phyloP scores from a whole-genome alignment of 2,888 invertebrate genomes.

The Cremastobaeus sp. region DNA sequence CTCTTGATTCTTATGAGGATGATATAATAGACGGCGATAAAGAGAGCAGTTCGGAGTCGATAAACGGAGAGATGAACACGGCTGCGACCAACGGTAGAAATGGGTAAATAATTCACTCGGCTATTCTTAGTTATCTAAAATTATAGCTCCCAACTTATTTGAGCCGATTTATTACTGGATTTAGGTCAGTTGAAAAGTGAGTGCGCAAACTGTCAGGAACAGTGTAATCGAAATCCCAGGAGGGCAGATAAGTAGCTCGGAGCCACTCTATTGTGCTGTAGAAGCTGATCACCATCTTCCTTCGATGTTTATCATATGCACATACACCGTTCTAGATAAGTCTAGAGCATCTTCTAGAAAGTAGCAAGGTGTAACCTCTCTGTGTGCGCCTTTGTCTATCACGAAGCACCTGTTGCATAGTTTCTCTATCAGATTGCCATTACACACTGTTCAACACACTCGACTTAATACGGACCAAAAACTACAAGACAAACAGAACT shows the following conservation, averaged over 20 bases:
- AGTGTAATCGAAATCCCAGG: constrained; percentile 46
- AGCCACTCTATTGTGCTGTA: constrained; percentile 63
- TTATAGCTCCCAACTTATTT: too few species aligned
- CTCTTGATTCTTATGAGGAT: constrained; percentile 66
- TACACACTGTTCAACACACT: constrained; percentile 43
- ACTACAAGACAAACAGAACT: constrained; percentile 18
- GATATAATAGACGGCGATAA: constrained; percentile 65
- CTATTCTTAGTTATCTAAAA: too few species aligned
- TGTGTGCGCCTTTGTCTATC: constrained; percentile 44
- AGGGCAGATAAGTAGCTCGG: constrained; percentile 71
- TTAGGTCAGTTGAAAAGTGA: constrained; percentile 39
- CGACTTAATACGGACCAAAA: constrained; percentile 55
- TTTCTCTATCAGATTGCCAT: constrained; percentile 37
- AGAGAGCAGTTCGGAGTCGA: constrained; percentile 53
- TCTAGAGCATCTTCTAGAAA: constrained; percentile 67
- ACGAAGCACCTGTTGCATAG: constrained; percentile 47
- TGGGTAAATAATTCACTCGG: constrained; percentile 45
- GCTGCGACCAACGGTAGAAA: constrained; percentile 32
- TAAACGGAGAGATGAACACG: constrained; percentile 18
- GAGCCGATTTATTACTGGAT: constrained; percentile 1
- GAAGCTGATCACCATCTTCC: constrained; percentile 68
- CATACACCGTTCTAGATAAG: constrained; percentile 66
- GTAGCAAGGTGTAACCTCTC: constrained; percentile 60
- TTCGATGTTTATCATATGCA: constrained; percentile 70
- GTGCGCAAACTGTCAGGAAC: constrained; percentile 13